Evolutionary conservation across 2,797 vertebrate species (phyloP).

Genomic region (Lates japonicus): DNA sequence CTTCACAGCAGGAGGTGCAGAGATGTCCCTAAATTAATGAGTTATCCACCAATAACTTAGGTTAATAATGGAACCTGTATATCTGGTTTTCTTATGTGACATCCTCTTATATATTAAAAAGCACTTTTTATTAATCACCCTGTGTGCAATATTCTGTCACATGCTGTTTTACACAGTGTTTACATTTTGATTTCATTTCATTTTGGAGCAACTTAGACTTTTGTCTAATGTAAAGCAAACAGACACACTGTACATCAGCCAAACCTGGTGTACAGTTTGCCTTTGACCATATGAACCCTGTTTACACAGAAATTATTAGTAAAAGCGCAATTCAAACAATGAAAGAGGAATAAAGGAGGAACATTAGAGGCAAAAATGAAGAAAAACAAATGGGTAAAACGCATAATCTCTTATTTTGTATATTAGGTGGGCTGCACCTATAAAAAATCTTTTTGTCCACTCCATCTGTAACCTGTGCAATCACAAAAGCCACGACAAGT

Average conservation of each 20-base stretch:
- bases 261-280: neutral
- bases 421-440: neutral
- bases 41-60: conserved; percentile 34
- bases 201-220: neutral
- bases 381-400: neutral
- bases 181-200: too few relatives aligned
- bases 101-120: conserved; percentile 10
- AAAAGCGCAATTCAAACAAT: neutral
- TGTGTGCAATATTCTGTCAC: neutral
- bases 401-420: neutral
- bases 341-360: neutral
- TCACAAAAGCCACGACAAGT: neutral
- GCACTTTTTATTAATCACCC: neutral
- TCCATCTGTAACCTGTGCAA: neutral
- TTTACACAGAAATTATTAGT: neutral
- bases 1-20: conserved; percentile 60
- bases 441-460: neutral
- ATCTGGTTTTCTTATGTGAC: neutral
- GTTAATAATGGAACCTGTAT: conserved; percentile 4
- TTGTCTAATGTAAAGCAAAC: too few relatives aligned
- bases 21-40: conserved; percentile 51
- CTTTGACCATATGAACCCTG: neutral
- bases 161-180: neutral
- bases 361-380: neutral
- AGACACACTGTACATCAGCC: too few relatives aligned